Evolutionary conservation across 2,888 invertebrate species (phyloP).

Genomic region (Epinotia brunnichana): DNA sequence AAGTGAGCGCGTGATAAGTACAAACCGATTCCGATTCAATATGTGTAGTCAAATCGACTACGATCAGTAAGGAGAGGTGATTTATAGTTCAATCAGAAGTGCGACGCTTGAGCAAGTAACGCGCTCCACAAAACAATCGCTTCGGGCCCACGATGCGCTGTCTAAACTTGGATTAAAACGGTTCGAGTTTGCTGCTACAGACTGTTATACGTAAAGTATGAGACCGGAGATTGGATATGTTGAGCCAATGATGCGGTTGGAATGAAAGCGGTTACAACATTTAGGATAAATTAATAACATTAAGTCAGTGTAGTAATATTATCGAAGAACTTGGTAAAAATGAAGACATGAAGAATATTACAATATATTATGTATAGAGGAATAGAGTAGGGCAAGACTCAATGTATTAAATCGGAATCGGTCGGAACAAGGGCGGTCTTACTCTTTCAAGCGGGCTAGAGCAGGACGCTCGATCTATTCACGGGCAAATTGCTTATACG

Average conservation of each 20-base stretch:
- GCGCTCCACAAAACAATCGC: not conserved
- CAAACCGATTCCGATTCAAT: not conserved
- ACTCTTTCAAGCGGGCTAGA: not conserved
- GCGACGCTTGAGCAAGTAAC: not conserved
- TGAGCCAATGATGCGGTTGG: conserved; percentile 3
- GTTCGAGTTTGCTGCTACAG: not conserved
- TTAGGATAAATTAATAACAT: not conserved
- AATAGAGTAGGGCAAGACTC: not conserved
- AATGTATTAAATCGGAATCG: not conserved
- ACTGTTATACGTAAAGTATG: not conserved
- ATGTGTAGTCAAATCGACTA: not conserved
- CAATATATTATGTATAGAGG: too few relatives aligned
- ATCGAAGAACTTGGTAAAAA: too few relatives aligned
- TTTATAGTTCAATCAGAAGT: not conserved
- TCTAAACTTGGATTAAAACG: not conserved
- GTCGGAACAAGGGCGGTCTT: not conserved
- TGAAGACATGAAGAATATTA: too few relatives aligned
- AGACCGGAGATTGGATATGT: conserved; percentile 2
- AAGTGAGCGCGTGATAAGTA: too few relatives aligned
- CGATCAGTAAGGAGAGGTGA: not conserved
- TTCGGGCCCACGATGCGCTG: not conserved
- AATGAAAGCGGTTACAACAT: not conserved
- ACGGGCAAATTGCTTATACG: not conserved
- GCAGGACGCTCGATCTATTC: not conserved
- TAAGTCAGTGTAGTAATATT: not conserved